Evolutionary conservation across 92 coral and sea anemone genomes (phyloP), one percentile per base, ranked within the genome.

Genomic region (Epizoanthus ramosus): DNA sequence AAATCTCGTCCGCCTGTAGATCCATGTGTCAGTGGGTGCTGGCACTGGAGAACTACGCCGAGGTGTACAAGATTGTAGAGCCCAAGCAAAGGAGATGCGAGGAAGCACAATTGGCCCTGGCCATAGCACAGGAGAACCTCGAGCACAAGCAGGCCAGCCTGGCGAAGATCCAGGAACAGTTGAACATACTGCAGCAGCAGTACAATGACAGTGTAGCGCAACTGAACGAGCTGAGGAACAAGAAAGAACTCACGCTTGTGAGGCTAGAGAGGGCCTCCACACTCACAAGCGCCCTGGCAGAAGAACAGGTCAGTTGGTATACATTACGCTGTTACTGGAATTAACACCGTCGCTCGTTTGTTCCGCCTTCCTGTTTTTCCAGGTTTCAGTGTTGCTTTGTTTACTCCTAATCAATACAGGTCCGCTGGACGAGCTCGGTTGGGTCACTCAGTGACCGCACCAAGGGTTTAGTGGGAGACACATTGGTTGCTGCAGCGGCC

Each of bases 21-120:
- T 94, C 98, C 52, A 96, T 96, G 98, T 96, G 99, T 70, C 92
- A 92, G 53, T 96, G 99, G 99, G 98, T 94, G 23, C 79, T 96
- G 43, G 99, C 99, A 28, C 88, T 96, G 75, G 99, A 94, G 85
- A 90, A 88, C 86, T 96, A 96, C 90, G 92, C 94, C 7, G 99
- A 96, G 89, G 93, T 94, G 57, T 96, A 92, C 98, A 91, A 95
- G 88, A 90, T 91, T 64, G 99, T 96, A 15, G 87, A 92, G 85
- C 99, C 99, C 13, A 96, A 94, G 70, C 97, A 94, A 87, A 91
- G 73, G 66, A 93, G 98, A 17, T 96, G 98, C 72, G 98, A 94
- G 83, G 98, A 96, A 63, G 96, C 98, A 3, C 92, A 91, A 45
- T 87, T 72, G 18, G 95, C 97, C 52, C 86, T 96, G 52, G 73